Base-by-base conservation (phyloP, 2,797 vertebrate genomes). In the Sebastes nivosus region DNA sequence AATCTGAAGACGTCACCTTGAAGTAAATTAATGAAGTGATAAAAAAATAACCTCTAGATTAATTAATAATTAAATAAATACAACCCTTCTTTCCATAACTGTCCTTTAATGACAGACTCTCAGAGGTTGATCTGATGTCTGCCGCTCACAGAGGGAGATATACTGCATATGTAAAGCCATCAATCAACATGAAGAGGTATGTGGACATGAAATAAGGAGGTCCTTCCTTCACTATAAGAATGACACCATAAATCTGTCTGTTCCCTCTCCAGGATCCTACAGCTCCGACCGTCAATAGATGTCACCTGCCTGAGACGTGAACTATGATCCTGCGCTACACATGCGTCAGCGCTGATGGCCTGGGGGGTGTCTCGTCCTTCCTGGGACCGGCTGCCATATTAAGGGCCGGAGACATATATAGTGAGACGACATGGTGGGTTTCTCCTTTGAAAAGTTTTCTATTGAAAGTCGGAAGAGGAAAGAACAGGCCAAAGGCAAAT, bases 101-200 rank as follows among this genome's bases (percentile, higher is more conserved):
- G n/a, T 46, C 30, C 61, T 71, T 76, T 50, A 73, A 80, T 69
- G 66, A 72, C 64, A 46, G 70, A 54, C 68, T 73, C 65, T 29
- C 36, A 38, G 36, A 38, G 58, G 54, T 60, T 67, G 70, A 82
- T 66, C 8, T 32, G n/a, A 64, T 38, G 63, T 64, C 66, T 60
- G 63, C 52, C 30, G 42, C 73, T 73, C 38, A 74, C 58, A 69
- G 18, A 66, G 54, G 25, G n/a, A 59, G 24, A 79, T 58, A 38
- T 36, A 68, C 46, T 16, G n/a, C 25, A 5, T 24, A 86, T 85
- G 74, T 32, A 63, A 74, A 84, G 72, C 77, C 67, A 78, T 90
- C 81, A 77, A 75, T 93, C 92, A 90, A 50, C 77, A 67, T 79
- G 67, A 82, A 84, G 83, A 89, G 70, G 77, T 85, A 79, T 88